A percentile compares a stretch with the other conserved stretches of the same genome.
Evolutionary conservation across 2,888 invertebrate genomes (phyloP).

Genomic region (Ornithoptera alexandrae): DNA sequence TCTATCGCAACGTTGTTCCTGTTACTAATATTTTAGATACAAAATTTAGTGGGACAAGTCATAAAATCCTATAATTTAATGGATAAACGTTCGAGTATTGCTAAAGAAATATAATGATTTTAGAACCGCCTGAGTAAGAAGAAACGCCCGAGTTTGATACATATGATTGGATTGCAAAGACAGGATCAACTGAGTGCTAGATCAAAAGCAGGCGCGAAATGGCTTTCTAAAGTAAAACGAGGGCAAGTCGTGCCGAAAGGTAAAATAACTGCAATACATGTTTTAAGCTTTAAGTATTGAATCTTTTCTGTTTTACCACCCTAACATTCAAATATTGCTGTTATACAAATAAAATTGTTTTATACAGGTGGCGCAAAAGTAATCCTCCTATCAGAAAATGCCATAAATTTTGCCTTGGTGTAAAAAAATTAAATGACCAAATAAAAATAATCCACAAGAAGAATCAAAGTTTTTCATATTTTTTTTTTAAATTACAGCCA

Average conservation of each 20-base stretch:
- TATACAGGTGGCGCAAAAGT: too few species aligned
- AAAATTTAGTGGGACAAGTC: neutral
- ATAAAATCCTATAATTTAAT: neutral
- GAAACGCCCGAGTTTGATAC: conserved; percentile 90
- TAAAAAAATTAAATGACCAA: too few species aligned
- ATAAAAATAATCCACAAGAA: too few species aligned
- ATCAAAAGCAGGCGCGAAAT: conserved; percentile 92
- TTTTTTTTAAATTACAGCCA: too few species aligned
- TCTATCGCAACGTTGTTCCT: too few species aligned
- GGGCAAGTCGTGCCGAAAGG: conserved; percentile 89
- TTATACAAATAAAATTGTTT: too few species aligned
- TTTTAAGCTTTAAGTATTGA: neutral
- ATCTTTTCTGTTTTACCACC: neutral
- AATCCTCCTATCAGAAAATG: too few species aligned
- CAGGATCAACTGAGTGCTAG: conserved; percentile 87
- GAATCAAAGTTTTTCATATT: too few species aligned
- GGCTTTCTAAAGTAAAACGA: conserved; percentile 93
- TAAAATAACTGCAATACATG: conserved; percentile 34
- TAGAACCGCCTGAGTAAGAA: conserved; percentile 83
- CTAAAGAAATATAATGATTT: conserved; percentile 27
- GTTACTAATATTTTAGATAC: too few species aligned
- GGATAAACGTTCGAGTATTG: neutral
- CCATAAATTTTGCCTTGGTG: too few species aligned
- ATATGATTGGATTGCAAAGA: conserved; percentile 88
- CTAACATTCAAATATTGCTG: too few species aligned